Evolutionary conservation across 2,888 invertebrate species (phyloP), one percentile per base, ranked within the genome.

Genomic region (Ganaspis brasiliensis): DNA sequence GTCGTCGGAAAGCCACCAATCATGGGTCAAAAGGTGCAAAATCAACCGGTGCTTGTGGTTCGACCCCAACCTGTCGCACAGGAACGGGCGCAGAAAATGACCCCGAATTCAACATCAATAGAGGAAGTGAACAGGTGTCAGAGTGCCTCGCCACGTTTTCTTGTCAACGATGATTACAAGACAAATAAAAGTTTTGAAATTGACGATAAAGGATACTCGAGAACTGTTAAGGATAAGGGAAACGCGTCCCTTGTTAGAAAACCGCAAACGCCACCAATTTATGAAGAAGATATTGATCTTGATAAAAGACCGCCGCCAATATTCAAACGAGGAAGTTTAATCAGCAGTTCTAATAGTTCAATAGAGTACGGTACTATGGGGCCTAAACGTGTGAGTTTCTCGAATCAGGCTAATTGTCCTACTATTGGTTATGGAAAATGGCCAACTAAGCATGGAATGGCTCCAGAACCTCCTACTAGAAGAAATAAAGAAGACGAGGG

Each of bases 381-480:
- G 1, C 91, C 92, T 12, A 93, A 93, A 77, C 92, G 92, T 75
- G 93, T 93, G 1, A 93, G 93, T 81, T 93, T 93, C 81, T 92
- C 92, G 2, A 92, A 91, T 79, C 89, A 89, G 35, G 75, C 85
- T 1, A 67, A 49, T 67, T 45, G 24, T 45, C 67, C 67, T 79
- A 84, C 1, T 37, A 37, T 1, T 14, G 24, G 24, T 12, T 56
- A 56, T 24, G 86, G 85, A 0, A 89, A 84, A 21, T 93, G 93
- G 93, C 93, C 93, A 1, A 93, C 92, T 0, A 92, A 91, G 78
- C 92, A 92, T 77, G 93, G 93, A 0, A 86, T 87, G 79, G 90
- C 90, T 5, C 87, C 89, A 0, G 90, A 90, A 75, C 90, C 90
- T 6, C 90, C 90, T 1, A 90, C 90, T 0, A 85, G 90, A 26